Evolutionary conservation across 30 jellyfish, hydroid and myxozoan species (phyloP), one percentile per base, ranked within the genome.

Genomic region (Aurelia sp.): DNA sequence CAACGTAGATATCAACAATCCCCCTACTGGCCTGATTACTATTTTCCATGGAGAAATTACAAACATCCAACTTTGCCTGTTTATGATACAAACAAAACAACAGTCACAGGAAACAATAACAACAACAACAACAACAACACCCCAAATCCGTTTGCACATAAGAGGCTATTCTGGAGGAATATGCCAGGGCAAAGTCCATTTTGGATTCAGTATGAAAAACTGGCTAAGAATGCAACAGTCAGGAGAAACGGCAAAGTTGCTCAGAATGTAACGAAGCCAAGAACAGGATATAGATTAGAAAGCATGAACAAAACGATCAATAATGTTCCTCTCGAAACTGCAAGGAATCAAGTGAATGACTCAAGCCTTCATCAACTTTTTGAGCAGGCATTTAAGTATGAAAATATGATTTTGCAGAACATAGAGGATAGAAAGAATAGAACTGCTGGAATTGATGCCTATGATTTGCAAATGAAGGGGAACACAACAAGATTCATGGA

Each of bases 11-110:
- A 69, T 13, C 79, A 69, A 41, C 83, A 51, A 61, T 27, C 47
- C n/a, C 90, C 90, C 0, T 79, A 81, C 37, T 81, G 91, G 91
- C 78, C 76, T 58, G 52, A 68, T 11, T 71, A 81, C 22, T 81
- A 65, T 40, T 67, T 20, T 67, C 83, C 91, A 11, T 68, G 84
- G 84, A 50, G 84, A 66, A 81, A 68, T 40, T 81, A 66, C 76
- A 81, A 66, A 31, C 82, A 69, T 44, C 91, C 91, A 21, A 81
- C 76, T 0, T 16, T 22, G 2, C 20, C 81, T 17, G 51, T 59
- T 22, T 22, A 17, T 16, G 12, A 18, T 6, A 17, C 21, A 6
- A 41, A 18, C 33, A 71, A 17, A 33, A 71, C 72, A 35, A 50
- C 80, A 11, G 30, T 4, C 37, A 22, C 58, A 11, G 9, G 9